Evolutionary conservation across 2,797 vertebrate genomes (phyloP), one percentile per base, ranked within the genome.

Genomic region (Iguana delicatissima): DNA sequence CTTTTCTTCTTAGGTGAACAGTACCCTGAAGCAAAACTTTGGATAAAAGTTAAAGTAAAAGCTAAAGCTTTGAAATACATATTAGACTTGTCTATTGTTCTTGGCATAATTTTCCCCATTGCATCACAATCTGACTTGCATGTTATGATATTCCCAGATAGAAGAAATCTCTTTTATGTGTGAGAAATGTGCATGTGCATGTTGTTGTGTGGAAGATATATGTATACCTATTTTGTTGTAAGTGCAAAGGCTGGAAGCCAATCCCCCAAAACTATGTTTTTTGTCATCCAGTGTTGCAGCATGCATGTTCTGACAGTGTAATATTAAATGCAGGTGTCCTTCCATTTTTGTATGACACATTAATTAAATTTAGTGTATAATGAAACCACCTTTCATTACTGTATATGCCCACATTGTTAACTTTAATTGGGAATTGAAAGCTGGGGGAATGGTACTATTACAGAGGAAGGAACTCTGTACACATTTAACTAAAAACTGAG

Each of bases 251-350:
- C 50, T 59, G 26, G 79, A 86, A 86, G 20, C 52, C 55, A 62
- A 13, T 79, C 83, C 38, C 38, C 46, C 46, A 77, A 52, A 62
- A 84, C 80, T 83, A 22, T 3, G n/a, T 35, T 95, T 93, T 92
- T 91, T 93, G 74, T 91, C 46, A 80, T 84, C 86, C 88, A 96
- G 82, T 77, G 88, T 92, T 82, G 35, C 62, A 87, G 88, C 6
- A 80, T 77, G 20, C 59, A 0, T 88, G 77, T 95, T 95, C 93
- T 90, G 89, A 92, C 67, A 88, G 24, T 0, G 3, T 87, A 93
- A 73, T 94, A 91, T 90, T 93, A 93, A 94, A 83, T 80, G 6
- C 50, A 84, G 12, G 8, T 89, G 95, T 76, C 91, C 6, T 42
- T 84, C 90, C 50, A 72, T 80, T 84, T 84, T 91, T 26, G 50